These are phyloP conservation scores for Pollenia labialis DNA, from an alignment of 2,888 invertebrate genomes.

Conservation along the genomic window DNA sequence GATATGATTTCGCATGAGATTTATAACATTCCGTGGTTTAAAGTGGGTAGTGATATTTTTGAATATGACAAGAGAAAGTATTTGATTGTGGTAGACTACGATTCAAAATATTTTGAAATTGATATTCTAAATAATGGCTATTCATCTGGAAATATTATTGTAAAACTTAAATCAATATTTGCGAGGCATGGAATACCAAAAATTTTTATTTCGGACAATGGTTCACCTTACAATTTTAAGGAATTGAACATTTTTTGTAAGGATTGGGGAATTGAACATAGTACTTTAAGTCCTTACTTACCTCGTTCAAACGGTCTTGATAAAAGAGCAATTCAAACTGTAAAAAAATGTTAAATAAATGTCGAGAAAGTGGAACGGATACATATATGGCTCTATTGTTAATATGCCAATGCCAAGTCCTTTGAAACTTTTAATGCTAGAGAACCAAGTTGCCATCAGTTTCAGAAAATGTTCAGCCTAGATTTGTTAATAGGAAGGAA, in stretches of 20 bases:
- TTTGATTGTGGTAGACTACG: conserved; percentile 72
- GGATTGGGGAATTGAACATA: conserved; percentile 18
- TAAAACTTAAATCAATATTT: conserved; percentile 22
- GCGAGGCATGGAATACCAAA: conserved; percentile 17
- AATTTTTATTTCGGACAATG: conserved; percentile 26
- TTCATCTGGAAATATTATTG: background rate
- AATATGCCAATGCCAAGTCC: background rate
- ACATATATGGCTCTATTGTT: background rate
- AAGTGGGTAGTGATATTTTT: conserved; percentile 63
- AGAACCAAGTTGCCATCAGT: background rate
- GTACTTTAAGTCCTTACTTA: background rate
- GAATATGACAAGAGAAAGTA: conserved; percentile 59
- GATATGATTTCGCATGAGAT: conserved; percentile 48
- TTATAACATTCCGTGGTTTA: conserved; percentile 51
- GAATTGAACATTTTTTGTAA: conserved; percentile 6
- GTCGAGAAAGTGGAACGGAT: background rate
- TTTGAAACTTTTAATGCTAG: background rate
- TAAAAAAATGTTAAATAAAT: background rate
- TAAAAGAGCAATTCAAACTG: background rate
- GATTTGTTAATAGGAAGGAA: background rate
- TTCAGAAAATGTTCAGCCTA: background rate
- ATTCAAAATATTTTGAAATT: conserved; percentile 71
- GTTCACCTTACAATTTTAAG: conserved; percentile 20
- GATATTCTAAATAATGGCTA: conserved; percentile 48
- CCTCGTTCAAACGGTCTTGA: too few relatives aligned